These are phyloP conservation scores for Callyntrura guangdongensis DNA, from an alignment of 2,888 invertebrate genomes.

Conservation along the genomic window DNA sequence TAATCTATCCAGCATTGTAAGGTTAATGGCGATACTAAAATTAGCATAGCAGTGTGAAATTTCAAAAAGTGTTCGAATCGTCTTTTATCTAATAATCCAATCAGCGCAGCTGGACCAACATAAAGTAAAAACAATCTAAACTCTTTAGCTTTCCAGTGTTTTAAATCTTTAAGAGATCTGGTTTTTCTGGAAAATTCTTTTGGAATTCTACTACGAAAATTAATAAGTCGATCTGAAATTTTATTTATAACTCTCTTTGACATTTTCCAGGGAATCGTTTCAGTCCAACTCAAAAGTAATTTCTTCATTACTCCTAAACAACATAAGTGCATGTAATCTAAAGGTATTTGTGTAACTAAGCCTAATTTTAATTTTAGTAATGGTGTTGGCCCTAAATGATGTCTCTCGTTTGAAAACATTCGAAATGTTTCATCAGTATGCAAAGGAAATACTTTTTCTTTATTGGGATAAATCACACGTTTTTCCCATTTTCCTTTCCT, in stretches of 20 bases:
- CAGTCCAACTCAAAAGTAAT: conserved; percentile 84
- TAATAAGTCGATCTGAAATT: conserved; percentile 42
- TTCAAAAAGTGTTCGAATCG: conserved; percentile 68
- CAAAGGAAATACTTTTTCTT: not conserved
- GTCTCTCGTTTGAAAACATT: not conserved
- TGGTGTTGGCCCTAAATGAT: conserved; percentile 62
- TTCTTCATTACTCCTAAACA: conserved; percentile 85
- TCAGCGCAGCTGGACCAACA: conserved; percentile 52
- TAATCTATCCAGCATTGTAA: conserved; percentile 67
- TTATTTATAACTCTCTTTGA: conserved; percentile 4
- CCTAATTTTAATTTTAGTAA: conserved; percentile 82
- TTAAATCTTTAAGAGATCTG: conserved; percentile 56
- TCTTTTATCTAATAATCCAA: conserved; percentile 18
- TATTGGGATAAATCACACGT: conserved; percentile 6
- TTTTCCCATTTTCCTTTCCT: conserved; percentile 12
- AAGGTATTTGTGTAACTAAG: conserved; percentile 84
- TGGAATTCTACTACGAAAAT: conserved; percentile 24
- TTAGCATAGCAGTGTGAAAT: conserved; percentile 70
- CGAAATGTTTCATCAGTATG: conserved; percentile 9
- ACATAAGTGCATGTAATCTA: conserved; percentile 85
- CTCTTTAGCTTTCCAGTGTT: conserved; percentile 71
- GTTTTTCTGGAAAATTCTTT: conserved; percentile 59
- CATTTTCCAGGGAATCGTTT: conserved; percentile 61
- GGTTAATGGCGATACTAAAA: conserved; percentile 1
- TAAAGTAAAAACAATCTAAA: conserved; percentile 68